Evolutionary conservation across 2,888 invertebrate genomes (phyloP).

Genomic region (Netelia melanura): DNA sequence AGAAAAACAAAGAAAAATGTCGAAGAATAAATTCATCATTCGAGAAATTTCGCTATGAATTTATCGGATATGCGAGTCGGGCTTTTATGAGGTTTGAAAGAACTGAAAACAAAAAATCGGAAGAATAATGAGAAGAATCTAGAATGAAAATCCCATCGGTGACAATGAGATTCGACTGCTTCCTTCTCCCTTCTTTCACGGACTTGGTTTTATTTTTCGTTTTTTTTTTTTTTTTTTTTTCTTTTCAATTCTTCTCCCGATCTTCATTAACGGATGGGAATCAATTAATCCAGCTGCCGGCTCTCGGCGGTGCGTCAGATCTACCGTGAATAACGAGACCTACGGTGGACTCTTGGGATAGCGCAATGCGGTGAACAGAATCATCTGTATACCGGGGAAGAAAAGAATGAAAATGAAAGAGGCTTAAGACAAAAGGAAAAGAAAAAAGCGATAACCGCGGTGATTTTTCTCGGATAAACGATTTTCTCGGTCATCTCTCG

Average conservation of each 20-base stretch:
- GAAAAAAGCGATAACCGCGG: constrained; percentile 1
- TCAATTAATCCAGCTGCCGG: constrained; percentile 59
- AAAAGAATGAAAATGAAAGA: constrained; percentile 52
- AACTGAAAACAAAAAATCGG: constrained; percentile 17
- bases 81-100: constrained; percentile 36
- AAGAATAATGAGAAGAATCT: neutral
- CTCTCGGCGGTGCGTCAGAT: constrained; percentile 33
- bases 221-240: constrained; percentile 16
- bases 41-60: constrained; percentile 31
- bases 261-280: constrained; percentile 62
- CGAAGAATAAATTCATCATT: constrained; percentile 1
- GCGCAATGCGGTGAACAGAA: constrained; percentile 27
- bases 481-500: constrained; percentile 29
- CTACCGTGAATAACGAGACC: constrained; percentile 52
- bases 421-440: neutral
- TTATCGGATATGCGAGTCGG: constrained; percentile 20
- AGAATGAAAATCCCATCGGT: constrained; percentile 5
- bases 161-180: constrained; percentile 44
- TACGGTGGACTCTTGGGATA: constrained; percentile 3
- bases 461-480: constrained; percentile 28
- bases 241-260: constrained; percentile 26
- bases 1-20: constrained; percentile 3
- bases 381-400: constrained; percentile 28
- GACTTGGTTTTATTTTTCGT: neutral
- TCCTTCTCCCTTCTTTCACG: constrained; percentile 16